Base-by-base conservation (phyloP, 1,140 invertebrate species). In the Orchesella cincta region DNA sequence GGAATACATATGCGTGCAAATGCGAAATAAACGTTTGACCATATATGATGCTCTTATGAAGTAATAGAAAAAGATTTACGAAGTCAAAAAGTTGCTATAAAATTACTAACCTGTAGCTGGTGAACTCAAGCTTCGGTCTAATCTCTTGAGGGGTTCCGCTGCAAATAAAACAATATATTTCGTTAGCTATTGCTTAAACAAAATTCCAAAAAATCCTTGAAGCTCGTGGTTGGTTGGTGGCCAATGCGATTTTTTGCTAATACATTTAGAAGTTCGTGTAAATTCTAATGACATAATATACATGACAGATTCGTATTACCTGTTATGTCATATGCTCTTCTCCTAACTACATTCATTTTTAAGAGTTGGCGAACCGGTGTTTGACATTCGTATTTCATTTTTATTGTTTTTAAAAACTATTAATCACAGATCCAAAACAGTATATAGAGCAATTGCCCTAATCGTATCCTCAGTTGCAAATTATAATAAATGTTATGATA, bases 21-120 rank as follows among this genome's bases (percentile, higher is more conserved):
- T 57, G 26, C n/a, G 12, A 12, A 12, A 57, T 57, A 57, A 57
- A 16, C 12, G 54, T 18, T 57, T 57, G 12, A 57, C 54, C 12
- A 18, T 46, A 12, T 46, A 20, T 20, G 8, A 46, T 46, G 39
- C 20, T 46, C 39, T 8, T 46, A 46, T 8, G 39, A 46, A 23
- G 26, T 57, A 57, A 57, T 5, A 57, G 23, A 14, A 23, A 57
- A 23, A 26, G 29, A 20, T 76, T 57, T 57, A 23, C 39, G n/a
- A n/a, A n/a, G n/a, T n/a, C n/a, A n/a, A n/a, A n/a, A 36, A 28
- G n/a, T n/a, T n/a, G n/a, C n/a, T n/a, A n/a, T n/a, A n/a, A n/a
- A n/a, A n/a, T n/a, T 64, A 79, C 81, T 77, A 79, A 82, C 81
- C 81, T 82, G 81, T 82, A 78, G 81, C 81, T 82, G 81, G 81